Evolutionary conservation across 2,797 vertebrate genomes (phyloP), one percentile per base, ranked within the genome.

Genomic region (Tolypeutes matacus): DNA sequence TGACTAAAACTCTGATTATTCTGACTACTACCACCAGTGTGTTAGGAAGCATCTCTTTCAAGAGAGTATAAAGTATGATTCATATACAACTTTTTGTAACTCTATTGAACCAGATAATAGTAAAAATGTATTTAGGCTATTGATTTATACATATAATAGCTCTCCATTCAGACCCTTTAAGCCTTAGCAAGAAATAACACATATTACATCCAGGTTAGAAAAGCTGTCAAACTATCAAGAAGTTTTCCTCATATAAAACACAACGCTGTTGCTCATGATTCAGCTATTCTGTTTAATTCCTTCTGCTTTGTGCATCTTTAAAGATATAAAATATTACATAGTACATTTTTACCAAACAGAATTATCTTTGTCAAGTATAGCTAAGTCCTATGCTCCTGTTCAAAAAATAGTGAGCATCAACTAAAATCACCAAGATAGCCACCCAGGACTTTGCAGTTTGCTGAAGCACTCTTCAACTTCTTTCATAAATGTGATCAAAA

Each of bases 161-260:
- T 3, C 5, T 82, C n/a, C 58, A 25, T 64, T 34, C 18, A 96
- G 76, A 90, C 27, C 21, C 13, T 4, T 67, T 53, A 96, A 89
- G 20, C 5, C 13, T 96, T 77, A 70, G 2, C 27, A 93, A 83
- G n/a, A 96, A 95, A 69, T 65, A 77, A 20, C 23, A 83, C 70
- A 31, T 89, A 4, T 73, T 95, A 80, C 81, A 95, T 82, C 95
- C 21, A 90, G 60, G 96, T 95, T 92, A 96, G 73, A 42, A 95
- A 46, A 46, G 42, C 42, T 5, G 9, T 46, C 42, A 95, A 96
- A 77, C 29, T 82, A 70, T 89, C 39, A 80, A 80, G 27, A 95
- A 96, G 15, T 11, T 2, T 95, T 96, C 36, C 29, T 96, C 27
- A 53, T 76, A 88, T 1, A 56, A n/a, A 97, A n/a, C 82, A 29